Evolutionary conservation across 2,888 invertebrate species (phyloP).

Genomic region (Psylliodes chrysocephalus): DNA sequence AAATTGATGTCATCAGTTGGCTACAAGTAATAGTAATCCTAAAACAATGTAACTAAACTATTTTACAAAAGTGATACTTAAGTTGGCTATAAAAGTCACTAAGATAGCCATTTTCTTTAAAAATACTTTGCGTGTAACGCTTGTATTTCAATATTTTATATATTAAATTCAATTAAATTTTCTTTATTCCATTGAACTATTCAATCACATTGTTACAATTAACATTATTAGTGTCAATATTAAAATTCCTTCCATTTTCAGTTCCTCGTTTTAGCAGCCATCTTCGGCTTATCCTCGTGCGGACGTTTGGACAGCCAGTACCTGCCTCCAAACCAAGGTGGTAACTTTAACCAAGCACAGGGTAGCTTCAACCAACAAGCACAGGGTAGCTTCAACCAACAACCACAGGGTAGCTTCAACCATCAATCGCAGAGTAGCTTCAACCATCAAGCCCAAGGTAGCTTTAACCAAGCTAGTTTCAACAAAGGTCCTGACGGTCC

Average conservation of each 20-base stretch:
- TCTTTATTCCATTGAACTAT: no score
- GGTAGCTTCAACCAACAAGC: background rate
- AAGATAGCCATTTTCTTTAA: no score
- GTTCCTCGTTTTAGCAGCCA: constrained; percentile 43
- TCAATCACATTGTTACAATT: no score
- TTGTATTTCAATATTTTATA: no score
- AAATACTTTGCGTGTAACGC: no score
- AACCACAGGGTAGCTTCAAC: background rate
- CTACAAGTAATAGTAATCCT: no score
- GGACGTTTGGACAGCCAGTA: constrained; percentile 50
- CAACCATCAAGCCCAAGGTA: background rate
- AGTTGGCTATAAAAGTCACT: no score
- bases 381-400: background rate
- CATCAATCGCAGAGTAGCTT: background rate
- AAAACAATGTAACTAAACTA: no score
- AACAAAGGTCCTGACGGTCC: constrained; percentile 28
- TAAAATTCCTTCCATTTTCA: constrained; percentile 35
- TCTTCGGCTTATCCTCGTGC: constrained; percentile 47
- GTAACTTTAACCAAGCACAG: background rate
- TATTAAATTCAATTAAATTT: no score
- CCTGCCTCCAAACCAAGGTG: constrained; percentile 42
- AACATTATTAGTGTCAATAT: no score
- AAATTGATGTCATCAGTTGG: no score
- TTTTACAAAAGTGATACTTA: no score
- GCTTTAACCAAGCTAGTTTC: background rate